Base-by-base conservation (phyloP, 2,113 vertebrate genomes). In the Lipophrys pholis region DNA sequence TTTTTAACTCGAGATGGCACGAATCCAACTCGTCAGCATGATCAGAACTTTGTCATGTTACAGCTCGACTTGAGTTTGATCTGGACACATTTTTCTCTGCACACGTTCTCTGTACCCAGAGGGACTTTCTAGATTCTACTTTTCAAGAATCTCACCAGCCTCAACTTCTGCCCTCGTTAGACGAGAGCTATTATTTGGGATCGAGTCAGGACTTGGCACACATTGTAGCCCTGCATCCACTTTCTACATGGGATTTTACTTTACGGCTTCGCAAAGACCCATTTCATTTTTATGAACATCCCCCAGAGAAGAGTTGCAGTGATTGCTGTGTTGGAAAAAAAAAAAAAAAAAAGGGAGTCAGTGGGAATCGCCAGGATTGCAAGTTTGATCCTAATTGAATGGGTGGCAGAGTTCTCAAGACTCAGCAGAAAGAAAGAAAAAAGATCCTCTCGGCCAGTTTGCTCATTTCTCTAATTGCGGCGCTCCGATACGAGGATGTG, bases 301-400 rank as follows among this genome's bases (percentile, higher is more conserved):
- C 80, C 74, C 85, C 71, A n/a, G 69, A 82, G 83, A 69, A 72
- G 40, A 5, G 36, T 73, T 65, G 80, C 48, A 11, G 84, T 89
- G 84, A 84, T 89, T 83, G 79, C 83, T 52, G 74, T 58, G 64
- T 82, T 84, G 88, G 78, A 67, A 30, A 30, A 30, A 30, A 30
- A 30, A n/a, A n/a, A n/a, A n/a, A n/a, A n/a, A n/a, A n/a, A n/a
- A n/a, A n/a, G n/a, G n/a, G 21, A 30, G 85, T 88, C 78, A 70
- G 43, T 11, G 60, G 61, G 84, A 90, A 88, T 67, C n/a, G 77
- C 81, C 73, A 59, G 71, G 64, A 82, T 77, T 83, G 87, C 87
- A 88, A 78, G 66, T 88, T 87, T 68, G 48, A 74, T 63, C 67
- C 75, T 85, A 87, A 88, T 86, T 87, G 77, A 89, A 84, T 75